Conservation (phyloP, 2,797 vertebrate genomes). For the Pantherophis vulpinus region DNA sequence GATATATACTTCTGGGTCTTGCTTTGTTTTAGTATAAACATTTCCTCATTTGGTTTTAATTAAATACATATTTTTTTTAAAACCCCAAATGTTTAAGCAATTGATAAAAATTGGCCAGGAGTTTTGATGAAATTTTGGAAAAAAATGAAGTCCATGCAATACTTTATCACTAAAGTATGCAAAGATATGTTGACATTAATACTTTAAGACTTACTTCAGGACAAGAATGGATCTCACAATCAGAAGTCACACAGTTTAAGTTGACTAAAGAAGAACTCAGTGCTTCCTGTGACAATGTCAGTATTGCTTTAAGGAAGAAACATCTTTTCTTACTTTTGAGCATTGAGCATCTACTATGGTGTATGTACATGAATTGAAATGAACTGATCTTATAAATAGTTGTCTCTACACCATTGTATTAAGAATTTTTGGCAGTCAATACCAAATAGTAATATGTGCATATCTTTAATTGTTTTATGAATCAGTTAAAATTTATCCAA, state of each 20-base stretch:
- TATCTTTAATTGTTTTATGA: not conserved
- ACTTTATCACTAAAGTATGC: not conserved
- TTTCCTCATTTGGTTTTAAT: not conserved
- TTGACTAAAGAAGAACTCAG: not conserved
- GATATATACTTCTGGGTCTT: not conserved
- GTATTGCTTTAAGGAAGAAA: not conserved
- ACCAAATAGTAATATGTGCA: not conserved
- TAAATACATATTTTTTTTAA: not conserved
- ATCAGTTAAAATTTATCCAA: not conserved
- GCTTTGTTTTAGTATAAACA: not conserved
- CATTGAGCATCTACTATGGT: not conserved
- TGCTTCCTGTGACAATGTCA: not conserved
- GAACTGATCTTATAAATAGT: not conserved
- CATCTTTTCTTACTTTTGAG: not conserved
- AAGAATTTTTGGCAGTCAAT: not conserved
- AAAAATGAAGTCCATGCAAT: not conserved
- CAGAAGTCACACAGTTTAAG: not conserved
- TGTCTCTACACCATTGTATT: not conserved
- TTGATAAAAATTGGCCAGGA: not conserved
- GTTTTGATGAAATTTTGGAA: not conserved
- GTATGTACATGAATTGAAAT: not conserved
- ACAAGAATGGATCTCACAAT: not conserved
- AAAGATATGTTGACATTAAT: not conserved
- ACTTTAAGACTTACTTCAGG: not conserved
- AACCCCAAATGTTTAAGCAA: not conserved